A percentile compares a stretch with the other conserved stretches of the same genome.
phyloP scores from a whole-genome alignment of 2,113 vertebrate species.

The Camelus dromedarius region DNA sequence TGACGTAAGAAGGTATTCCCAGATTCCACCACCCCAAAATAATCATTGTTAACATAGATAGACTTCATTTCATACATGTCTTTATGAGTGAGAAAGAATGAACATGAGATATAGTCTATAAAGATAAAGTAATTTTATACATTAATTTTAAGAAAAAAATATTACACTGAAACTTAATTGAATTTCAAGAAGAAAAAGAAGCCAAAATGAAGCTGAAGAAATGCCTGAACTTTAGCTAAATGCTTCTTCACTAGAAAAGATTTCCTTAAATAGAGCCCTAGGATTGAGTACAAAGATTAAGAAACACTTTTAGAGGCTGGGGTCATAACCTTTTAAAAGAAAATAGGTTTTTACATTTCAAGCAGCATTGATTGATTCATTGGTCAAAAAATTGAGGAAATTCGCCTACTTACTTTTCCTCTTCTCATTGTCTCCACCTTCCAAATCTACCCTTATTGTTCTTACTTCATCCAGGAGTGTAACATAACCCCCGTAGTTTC shows the following conservation, averaged over 20 bases:
- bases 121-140: conserved; percentile 1
- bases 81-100: not conserved
- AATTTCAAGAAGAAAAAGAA: not conserved
- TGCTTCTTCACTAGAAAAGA: not conserved
- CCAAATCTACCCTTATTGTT: not conserved
- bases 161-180: conserved; percentile 3
- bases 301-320: not conserved
- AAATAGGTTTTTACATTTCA: conserved; percentile 29
- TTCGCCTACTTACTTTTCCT: not conserved
- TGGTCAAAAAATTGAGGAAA: not conserved
- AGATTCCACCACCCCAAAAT: not conserved
- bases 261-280: not conserved
- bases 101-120: conserved; percentile 29
- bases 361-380: not conserved
- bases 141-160: not conserved
- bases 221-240: not conserved
- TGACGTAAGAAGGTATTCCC: not conserved
- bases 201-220: conserved; percentile 42
- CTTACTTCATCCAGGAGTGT: not conserved
- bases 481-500: not conserved
- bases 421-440: not conserved
- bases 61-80: not conserved
- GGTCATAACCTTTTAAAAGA: not conserved
- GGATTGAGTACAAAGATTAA: conserved; percentile 8
- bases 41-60: not conserved